phyloP scores from a whole-genome alignment of 2,888 invertebrate genomes.

The Sinotaia quadrata region DNA sequence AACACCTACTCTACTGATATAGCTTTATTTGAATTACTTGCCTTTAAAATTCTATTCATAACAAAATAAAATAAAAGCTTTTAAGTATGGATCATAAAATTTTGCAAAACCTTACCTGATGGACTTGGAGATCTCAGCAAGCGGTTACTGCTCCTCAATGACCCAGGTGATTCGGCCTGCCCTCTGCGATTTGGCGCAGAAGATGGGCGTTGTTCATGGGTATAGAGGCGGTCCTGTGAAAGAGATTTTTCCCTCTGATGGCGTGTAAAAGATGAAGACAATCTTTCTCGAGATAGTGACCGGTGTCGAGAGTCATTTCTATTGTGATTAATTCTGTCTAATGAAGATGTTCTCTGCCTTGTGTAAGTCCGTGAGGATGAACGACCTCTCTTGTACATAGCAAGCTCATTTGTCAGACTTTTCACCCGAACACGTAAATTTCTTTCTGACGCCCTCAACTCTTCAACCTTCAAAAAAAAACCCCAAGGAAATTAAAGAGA shows the following conservation, averaged over 20 bases:
- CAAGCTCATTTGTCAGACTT: conserved; percentile 70
- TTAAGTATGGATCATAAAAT: no score
- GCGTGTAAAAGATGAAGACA: conserved; percentile 29
- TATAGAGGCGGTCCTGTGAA: conserved; percentile 38
- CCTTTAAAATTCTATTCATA: no score
- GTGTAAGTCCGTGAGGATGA: conserved; percentile 19
- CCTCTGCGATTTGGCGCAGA: conserved; percentile 35
- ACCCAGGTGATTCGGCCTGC: conserved; percentile 29
- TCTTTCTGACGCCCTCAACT: conserved; percentile 68
- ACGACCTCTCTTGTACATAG: conserved; percentile 60
- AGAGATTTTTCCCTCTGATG: conserved; percentile 43
- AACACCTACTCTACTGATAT: no score
- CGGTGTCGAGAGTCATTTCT: conserved; percentile 27
- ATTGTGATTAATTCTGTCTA: conserved; percentile 20
- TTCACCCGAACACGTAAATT: conserved; percentile 67
- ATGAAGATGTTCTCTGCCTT: conserved; percentile 25
- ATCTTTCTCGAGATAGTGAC: conserved; percentile 49
- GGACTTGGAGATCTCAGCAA: conserved; percentile 50
- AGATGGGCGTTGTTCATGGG: conserved; percentile 43
- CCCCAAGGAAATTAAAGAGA: neutral
- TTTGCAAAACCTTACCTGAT: no score
- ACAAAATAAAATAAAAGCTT: no score
- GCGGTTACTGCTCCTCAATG: conserved; percentile 28
- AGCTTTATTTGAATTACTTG: no score
- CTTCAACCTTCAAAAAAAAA: conserved; percentile 63